These are phyloP conservation scores for Psettodes erumei DNA, from an alignment of 2,113 vertebrate genomes.

Conservation along the genomic window DNA sequence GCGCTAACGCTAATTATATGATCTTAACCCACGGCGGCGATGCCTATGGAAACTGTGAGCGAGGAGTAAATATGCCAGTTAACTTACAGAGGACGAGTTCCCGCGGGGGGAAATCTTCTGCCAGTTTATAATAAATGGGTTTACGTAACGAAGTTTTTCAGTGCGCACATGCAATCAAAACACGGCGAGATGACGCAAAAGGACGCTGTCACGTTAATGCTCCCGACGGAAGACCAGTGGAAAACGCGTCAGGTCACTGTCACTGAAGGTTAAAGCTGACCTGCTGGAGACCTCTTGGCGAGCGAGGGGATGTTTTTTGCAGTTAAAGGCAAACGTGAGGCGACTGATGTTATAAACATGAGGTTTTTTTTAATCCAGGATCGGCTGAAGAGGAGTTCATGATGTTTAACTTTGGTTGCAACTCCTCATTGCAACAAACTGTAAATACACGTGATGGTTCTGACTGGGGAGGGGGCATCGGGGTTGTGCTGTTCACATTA, in stretches of 20 bases:
- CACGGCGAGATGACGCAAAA: background rate
- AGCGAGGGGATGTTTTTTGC: background rate
- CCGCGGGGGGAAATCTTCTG: background rate
- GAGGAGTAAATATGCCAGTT: conserved; percentile 11
- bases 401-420: no score
- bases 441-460: no score
- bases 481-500: conserved; percentile 23
- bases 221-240: background rate
- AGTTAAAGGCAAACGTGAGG: background rate
- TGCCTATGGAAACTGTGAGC: conserved; percentile 30
- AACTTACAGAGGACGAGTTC: conserved; percentile 11
- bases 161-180: background rate
- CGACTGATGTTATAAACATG: no score
- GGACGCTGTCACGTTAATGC: background rate
- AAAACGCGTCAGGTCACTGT: conserved; percentile 26
- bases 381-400: no score
- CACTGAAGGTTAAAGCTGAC: conserved; percentile 5
- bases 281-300: background rate
- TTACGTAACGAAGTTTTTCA: conserved; percentile 19
- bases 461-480: no score
- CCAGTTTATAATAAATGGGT: conserved; percentile 5
- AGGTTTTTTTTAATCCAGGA: no score
- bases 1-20: conserved; percentile 8
- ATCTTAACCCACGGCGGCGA: conserved; percentile 5
- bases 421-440: no score